Base-by-base conservation (phyloP, 2,113 vertebrate genomes). In the Esox niger region DNA sequence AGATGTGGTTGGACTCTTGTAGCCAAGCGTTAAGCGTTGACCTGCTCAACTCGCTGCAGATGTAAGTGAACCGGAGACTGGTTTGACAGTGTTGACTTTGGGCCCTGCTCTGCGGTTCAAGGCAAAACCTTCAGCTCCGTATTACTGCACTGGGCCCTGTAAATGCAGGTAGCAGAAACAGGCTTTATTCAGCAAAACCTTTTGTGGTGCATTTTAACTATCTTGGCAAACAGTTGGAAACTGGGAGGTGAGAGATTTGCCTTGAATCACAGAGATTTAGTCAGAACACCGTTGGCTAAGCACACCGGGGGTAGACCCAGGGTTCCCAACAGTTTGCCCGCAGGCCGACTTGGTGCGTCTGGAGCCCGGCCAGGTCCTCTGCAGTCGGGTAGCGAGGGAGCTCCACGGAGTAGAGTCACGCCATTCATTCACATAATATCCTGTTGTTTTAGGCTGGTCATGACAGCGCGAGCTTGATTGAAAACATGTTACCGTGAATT, bases 391-490 rank as follows among this genome's bases (percentile, higher is more conserved):
- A 68, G 71, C 70, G 78, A 23, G 75, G 59, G 54, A 68, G 62
- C 56, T 55, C 3, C 15, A 30, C n/a, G 20, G 27, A 26, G 10
- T 13, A 5, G n/a, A 23, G 27, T n/a, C 25, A 43, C 1, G 74
- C 86, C 84, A 81, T 65, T 68, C 67, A 79, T 86, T 82, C 83
- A 83, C 79, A 55, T 83, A 80, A 70, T 80, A 73, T 83, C 80
- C 82, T 84, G 82, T 87, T 86, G 79, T 76, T 85, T 81, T 76
- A 78, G 78, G 64, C 71, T 35, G 73, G 78, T 84, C 84, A 76
- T 75, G 81, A 84, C 80, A 65, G 77, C 69, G 73, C 64, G 68
- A 69, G 69, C 69, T 30, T 83, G 81, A 87, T 84, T 85, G 69
- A 78, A 82, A 88, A 82, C 85, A 82, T 55, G 77, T 69, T 68